Conservation (phyloP, 2,888 invertebrate genomes). For the Steinernema scapterisci region DNA sequence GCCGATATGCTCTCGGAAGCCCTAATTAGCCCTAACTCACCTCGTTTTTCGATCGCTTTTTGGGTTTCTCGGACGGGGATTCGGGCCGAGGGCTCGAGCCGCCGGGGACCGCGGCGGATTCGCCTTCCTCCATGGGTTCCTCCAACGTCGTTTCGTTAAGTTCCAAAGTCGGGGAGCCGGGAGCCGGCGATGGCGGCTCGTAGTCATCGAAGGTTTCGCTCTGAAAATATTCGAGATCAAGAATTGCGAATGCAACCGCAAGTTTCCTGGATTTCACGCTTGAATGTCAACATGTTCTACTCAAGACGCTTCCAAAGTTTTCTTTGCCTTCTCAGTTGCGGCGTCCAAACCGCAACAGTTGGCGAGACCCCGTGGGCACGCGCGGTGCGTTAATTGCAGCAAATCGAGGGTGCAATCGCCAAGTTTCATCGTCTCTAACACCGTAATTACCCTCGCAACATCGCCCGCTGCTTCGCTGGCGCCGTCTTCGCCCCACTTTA, state of each 20-base stretch:
- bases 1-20: background rate
- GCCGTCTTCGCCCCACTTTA: conserved; percentile 21
- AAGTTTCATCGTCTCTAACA: conserved; percentile 26
- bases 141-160: conserved; percentile 12
- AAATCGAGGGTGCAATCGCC: conserved; percentile 3
- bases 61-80: conserved; percentile 20
- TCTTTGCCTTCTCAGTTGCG: no score
- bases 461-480: conserved; percentile 1
- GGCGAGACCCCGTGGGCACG: background rate
- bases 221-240: background rate
- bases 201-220: conserved; percentile 19
- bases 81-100: conserved; percentile 26
- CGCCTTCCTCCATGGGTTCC: conserved; percentile 9
- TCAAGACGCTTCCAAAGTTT: no score
- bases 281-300: no score
- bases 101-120: background rate
- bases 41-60: conserved; percentile 20
- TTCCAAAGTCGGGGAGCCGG: background rate
- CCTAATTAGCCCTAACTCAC: conserved; percentile 16
- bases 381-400: conserved; percentile 3
- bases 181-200: background rate
- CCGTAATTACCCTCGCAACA: conserved; percentile 12
- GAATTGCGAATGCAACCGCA: background rate
- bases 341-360: background rate
- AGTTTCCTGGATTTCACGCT: no score